phyloP scores from a whole-genome alignment of 2,113 vertebrate species.

The Ailurus styani region DNA sequence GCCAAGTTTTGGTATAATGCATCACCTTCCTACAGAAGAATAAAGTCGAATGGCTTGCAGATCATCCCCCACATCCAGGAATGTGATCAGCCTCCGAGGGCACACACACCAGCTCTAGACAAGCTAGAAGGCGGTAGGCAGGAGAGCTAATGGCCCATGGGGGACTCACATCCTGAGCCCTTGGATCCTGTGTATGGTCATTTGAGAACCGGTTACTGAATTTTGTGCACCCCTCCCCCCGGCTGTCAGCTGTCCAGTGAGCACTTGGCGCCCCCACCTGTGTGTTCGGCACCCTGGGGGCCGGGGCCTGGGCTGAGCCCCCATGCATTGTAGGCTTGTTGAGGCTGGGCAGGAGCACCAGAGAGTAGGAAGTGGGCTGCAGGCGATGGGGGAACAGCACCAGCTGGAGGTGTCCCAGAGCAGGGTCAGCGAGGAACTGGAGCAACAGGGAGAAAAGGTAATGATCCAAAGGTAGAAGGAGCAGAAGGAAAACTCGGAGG shows the following conservation, averaged over 20 bases:
- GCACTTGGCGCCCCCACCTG: neutral
- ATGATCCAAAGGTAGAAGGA: no score
- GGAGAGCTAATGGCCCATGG: neutral
- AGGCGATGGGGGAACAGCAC: neutral
- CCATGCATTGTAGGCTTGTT: accelerated
- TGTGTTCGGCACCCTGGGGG: neutral
- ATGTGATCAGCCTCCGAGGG: accelerated
- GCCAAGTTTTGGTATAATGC: neutral
- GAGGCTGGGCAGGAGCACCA: neutral
- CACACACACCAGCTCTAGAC: neutral
- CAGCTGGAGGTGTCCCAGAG: neutral
- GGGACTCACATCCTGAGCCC: neutral
- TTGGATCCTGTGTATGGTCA: neutral
- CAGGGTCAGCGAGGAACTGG: accelerated
- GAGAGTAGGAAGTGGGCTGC: neutral
- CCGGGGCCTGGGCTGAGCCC: accelerated
- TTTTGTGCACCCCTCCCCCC: neutral
- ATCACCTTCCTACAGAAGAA: neutral
- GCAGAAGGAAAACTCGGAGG: neutral
- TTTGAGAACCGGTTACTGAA: neutral
- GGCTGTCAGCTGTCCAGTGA: neutral
- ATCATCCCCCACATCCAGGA: neutral
- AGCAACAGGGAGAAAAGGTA: neutral
- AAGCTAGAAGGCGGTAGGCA: neutral
- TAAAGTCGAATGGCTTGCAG: neutral